phyloP scores from a whole-genome alignment of 2,888 invertebrate species.

The Leucophenga montana region DNA sequence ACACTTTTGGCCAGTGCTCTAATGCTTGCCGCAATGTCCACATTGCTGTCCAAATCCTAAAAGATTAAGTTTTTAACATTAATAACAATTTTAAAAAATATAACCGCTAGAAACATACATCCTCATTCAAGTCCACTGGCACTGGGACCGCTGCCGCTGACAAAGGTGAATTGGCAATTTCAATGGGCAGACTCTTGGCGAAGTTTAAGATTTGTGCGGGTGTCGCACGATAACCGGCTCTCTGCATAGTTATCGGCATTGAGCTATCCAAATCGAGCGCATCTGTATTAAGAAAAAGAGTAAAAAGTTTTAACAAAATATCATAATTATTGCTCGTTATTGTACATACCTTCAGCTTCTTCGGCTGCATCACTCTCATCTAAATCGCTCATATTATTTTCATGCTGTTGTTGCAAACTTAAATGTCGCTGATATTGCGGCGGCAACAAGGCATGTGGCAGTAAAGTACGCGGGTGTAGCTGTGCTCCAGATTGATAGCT shows the following conservation, averaged over 20 bases:
- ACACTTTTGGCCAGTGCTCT: constrained; percentile 93
- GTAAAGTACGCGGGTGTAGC: constrained; percentile 24
- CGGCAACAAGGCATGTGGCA: constrained; percentile 19
- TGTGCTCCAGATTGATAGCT: constrained; percentile 25
- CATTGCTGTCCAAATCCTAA: constrained; percentile 77
- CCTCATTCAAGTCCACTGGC: constrained; percentile 50
- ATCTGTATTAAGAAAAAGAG: constrained; percentile 52
- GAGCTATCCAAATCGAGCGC: constrained; percentile 70
- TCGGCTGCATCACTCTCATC: constrained; percentile 85
- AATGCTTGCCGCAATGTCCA: constrained; percentile 92
- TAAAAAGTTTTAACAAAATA: constrained; percentile 5
- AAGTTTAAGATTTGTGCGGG: constrained; percentile 68
- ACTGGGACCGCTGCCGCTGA: constrained; percentile 42
- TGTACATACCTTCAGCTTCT: constrained; percentile 81
- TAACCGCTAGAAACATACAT: no score
- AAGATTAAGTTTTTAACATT: neutral
- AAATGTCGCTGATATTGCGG: constrained; percentile 38
- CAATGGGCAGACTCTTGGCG: constrained; percentile 86
- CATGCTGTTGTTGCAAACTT: constrained; percentile 34
- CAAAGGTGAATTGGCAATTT: constrained; percentile 77
- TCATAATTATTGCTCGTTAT: neutral
- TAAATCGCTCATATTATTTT: constrained; percentile 75
- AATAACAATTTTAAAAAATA: constrained; percentile 12
- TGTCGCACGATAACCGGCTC: constrained; percentile 36
- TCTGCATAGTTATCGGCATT: constrained; percentile 64